Base-by-base conservation (phyloP, 2,888 invertebrate genomes). In the Ormyrus thymus region DNA sequence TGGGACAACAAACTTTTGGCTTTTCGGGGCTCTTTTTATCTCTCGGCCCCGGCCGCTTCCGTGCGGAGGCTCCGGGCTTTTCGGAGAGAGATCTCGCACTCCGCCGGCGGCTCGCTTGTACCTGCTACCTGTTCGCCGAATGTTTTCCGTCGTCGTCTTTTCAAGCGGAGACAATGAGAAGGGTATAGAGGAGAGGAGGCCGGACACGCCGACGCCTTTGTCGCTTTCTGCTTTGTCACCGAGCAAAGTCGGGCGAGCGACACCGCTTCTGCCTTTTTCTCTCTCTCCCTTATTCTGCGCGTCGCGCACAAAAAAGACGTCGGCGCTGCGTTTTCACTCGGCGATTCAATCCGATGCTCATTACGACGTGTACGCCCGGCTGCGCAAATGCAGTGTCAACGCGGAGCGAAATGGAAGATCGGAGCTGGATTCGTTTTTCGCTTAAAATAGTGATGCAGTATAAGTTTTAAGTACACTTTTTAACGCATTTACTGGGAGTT, bases 1-100 rank as follows among this genome's bases (percentile, higher is more conserved):
- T 82, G 83, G 87, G 85, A 87, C 87, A 86, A 86, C 84, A 78
- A 81, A 84, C 83, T 83, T 83, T 83, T n/a, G 81, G 81, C 79
- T 81, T 81, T 61, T 64, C 70, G 29, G 29, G 29, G 29, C 80
- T 70, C 73, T 69, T 76, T 76, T 68, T 55, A 59, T 62, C 62
- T 70, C 50, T 55, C 73, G 59, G 51, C 50, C 53, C 61, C 29
- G 29, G 4, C 29, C 29, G 59, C 81, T 72, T 73, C 59, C 51
- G 77, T 74, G 4, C 4, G 29, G 29, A 29, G 62, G 62, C 70
- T 66, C 4, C 4, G 29, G 29, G 4, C 29, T 29, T 29, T 29
- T 29, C 29, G 29, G 29, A 29, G 29, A 29, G 29, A 29, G 29
- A 29, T 29, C 29, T 29, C 29, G 29, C 29, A 29, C 29, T 29